phyloP scores from a whole-genome alignment of 2,113 vertebrate genomes.

The Lycocorax pyrrhopterus region DNA sequence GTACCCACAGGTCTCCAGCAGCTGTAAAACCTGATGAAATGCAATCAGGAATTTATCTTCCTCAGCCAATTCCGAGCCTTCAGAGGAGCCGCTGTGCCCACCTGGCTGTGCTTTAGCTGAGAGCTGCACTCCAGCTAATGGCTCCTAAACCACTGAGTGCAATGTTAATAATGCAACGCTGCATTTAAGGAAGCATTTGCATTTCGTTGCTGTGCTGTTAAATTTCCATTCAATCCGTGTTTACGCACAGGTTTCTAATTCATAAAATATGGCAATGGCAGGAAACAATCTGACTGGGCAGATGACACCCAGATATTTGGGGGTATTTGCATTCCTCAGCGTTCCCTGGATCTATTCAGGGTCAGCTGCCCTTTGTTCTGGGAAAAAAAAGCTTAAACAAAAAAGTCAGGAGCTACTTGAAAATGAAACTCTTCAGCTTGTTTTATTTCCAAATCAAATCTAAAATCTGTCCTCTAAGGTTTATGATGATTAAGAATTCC shows the following conservation, averaged over 20 bases:
- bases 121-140: conserved; percentile 63
- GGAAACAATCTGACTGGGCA: not conserved
- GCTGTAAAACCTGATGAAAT: conserved; percentile 24
- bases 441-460: not conserved
- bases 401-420: not conserved
- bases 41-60: conserved; percentile 63
- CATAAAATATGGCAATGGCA: conserved; percentile 1
- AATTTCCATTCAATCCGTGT: conserved; percentile 51
- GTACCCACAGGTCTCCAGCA: not conserved
- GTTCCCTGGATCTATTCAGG: not conserved
- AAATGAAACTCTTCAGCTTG: not conserved
- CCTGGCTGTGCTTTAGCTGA: conserved; percentile 44
- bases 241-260: conserved; percentile 29
- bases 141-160: conserved; percentile 67
- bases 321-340: not conserved
- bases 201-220: conserved; percentile 43
- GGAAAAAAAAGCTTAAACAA: not conserved
- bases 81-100: conserved; percentile 46
- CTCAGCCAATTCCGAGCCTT: conserved; percentile 59
- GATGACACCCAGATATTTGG: not conserved
- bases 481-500: not conserved
- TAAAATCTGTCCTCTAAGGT: not conserved
- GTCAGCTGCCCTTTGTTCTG: not conserved
- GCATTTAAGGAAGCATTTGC: conserved; percentile 60
- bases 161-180: conserved; percentile 55